Evolutionary conservation across 2,888 invertebrate species (phyloP).

Genomic region (Abrostola triplasia): DNA sequence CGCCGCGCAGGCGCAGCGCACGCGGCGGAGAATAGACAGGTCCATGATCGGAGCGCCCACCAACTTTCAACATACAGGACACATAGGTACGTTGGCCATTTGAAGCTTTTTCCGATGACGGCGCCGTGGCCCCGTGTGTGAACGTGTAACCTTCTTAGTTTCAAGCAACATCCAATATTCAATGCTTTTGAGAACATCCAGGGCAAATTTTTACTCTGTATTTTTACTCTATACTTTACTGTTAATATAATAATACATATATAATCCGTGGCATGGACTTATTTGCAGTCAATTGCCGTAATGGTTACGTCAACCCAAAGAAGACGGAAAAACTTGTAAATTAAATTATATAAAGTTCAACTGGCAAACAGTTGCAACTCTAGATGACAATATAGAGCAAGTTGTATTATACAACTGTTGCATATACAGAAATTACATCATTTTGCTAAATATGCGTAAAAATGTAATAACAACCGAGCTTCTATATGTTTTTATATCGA

Average conservation of each 20-base stretch:
- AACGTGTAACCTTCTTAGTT: too few species aligned
- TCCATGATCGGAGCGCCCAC: constrained; percentile 99
- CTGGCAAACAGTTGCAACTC: background rate
- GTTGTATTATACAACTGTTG: constrained; percentile 1
- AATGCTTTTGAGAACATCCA: too few species aligned
- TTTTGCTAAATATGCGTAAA: constrained; percentile 18
- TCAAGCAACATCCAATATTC: too few species aligned
- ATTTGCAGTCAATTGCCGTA: too few species aligned
- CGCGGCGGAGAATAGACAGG: constrained; percentile 94
- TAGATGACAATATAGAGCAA: background rate
- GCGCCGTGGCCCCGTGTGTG: background rate
- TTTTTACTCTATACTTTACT: too few species aligned
- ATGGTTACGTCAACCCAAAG: too few species aligned
- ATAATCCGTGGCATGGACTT: too few species aligned
- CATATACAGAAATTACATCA: constrained; percentile 4
- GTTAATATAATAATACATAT: too few species aligned
- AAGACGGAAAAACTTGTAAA: too few species aligned
- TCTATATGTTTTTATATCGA: constrained; percentile 22
- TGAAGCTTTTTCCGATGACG: constrained; percentile 4
- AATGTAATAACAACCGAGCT: constrained; percentile 6
- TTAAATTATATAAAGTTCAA: too few species aligned
- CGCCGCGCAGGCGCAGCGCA: constrained; percentile 92
- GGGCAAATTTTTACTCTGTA: too few species aligned
- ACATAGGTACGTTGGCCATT: constrained; percentile 77
- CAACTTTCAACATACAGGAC: constrained; percentile 97